Percentiles rank a stretch among this genome's conserved stretches.
These are phyloP conservation scores for Halcyon leucocephala DNA, from an alignment of 2,797 vertebrate genomes.

Conservation along the genomic window DNA sequence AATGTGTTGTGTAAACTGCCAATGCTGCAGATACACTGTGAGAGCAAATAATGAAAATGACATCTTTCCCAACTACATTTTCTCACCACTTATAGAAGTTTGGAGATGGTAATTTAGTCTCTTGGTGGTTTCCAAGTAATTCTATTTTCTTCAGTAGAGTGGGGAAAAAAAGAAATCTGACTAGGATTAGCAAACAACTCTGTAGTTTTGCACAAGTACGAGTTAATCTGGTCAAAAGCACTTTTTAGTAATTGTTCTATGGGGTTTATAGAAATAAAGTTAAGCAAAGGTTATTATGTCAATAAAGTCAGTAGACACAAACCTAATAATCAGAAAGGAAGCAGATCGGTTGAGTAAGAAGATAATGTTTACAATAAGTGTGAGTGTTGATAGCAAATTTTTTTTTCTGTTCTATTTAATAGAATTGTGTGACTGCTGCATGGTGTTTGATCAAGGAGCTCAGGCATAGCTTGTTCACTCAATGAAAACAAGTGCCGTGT, in stretches of 20 bases:
- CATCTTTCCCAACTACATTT: not conserved
- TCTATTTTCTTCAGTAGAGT: not conserved
- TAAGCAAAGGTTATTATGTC: not conserved
- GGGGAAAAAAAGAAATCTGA: not conserved
- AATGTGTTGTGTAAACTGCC: not conserved
- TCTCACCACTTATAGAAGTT: not conserved
- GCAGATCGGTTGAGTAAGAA: not conserved
- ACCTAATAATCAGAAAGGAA: constrained; percentile 23
- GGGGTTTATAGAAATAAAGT: not conserved
- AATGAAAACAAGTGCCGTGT: constrained; percentile 6
- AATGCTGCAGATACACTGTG: not conserved
- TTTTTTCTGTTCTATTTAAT: constrained; percentile 9
- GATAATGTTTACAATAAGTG: not conserved
- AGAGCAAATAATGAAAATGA: not conserved
- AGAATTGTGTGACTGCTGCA: not conserved
- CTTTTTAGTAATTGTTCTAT: not conserved
- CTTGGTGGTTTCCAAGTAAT: not conserved
- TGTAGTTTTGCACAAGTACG: not conserved
- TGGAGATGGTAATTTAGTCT: not conserved
- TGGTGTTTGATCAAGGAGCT: constrained; percentile 12
- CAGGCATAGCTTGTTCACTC: not conserved
- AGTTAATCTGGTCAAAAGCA: not conserved
- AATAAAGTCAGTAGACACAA: not conserved
- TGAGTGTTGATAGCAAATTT: not conserved
- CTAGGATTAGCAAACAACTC: not conserved